Percentiles rank a stretch among this genome's conserved stretches.
Conservation (phyloP, 2,888 invertebrate genomes). For the Mythimna pallens region DNA sequence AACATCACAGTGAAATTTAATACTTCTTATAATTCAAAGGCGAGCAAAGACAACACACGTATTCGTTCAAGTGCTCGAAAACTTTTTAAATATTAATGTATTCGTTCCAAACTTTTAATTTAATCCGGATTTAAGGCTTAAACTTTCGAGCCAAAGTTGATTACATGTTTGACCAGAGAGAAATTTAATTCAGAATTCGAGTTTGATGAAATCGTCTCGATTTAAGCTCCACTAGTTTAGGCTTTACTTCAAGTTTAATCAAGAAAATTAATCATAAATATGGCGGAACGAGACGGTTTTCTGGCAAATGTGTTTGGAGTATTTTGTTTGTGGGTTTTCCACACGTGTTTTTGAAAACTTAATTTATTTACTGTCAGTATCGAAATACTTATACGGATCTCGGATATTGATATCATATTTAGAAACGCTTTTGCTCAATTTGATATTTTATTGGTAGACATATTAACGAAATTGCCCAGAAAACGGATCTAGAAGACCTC, state of each 20-base stretch:
- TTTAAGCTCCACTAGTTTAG: conserved; percentile 27
- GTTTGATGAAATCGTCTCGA: conserved; percentile 26
- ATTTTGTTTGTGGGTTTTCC: conserved; percentile 12
- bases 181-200: conserved; percentile 41
- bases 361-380: conserved; percentile 39
- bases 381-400: conserved; percentile 11
- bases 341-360: conserved; percentile 13
- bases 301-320: neutral
- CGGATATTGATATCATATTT: conserved; percentile 1
- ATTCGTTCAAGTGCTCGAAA: conserved; percentile 29
- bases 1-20: neutral
- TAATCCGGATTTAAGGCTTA: conserved; percentile 51
- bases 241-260: conserved; percentile 32
- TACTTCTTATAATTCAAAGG: neutral
- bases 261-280: conserved; percentile 35
- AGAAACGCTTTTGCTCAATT: conserved; percentile 13
- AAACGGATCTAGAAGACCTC: neutral
- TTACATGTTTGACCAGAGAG: conserved; percentile 56
- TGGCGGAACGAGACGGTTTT: conserved; percentile 8
- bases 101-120: conserved; percentile 56
- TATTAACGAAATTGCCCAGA: neutral
- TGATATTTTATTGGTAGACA: conserved; percentile 17
- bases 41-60: conserved; percentile 25
- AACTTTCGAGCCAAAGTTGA: conserved; percentile 54
- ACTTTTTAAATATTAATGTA: conserved; percentile 53